Base-by-base conservation (phyloP, 2,888 invertebrate species). In the Drosophila mettleri region DNA sequence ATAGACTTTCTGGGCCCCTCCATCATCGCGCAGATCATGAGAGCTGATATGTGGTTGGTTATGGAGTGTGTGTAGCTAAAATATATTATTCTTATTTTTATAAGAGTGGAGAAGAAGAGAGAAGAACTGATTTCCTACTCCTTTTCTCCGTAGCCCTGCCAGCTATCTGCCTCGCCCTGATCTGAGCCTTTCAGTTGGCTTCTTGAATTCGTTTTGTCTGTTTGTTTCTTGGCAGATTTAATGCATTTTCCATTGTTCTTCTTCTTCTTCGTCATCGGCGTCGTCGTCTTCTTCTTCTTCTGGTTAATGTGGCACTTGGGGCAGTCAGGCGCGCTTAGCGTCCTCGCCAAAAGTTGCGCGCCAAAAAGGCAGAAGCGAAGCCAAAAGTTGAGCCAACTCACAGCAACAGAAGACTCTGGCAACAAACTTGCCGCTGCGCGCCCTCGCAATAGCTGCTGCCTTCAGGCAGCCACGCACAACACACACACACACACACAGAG, bases 241-340 rank as follows among this genome's bases (percentile, higher is more conserved):
- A 48, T 48, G 46, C 14, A 20, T 31, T 48, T 31, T 5, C 4
- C 31, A 31, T 31, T 45, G 45, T 45, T 45, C 16, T 58, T 61
- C 46, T 31, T 46, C 18, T 45, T 27, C 27, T 6, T 16, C 10
- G 1, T 2, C 24, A 2, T 22, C 31, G 14, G n/a, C 14, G 10
- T 14, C n/a, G 3, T 14, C 31, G 14, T 33, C 31, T 33, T 14
- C 14, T 48, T 31, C 31, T 14, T 33, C 31, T 46, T 18, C 5
- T 34, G 0, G n/a, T 78, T 78, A 72, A 69, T 82, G 78, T 75
- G 75, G 64, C 72, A 82, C 85, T 85, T 68, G 82, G 69, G 85
- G 86, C 82, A 66, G 85, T 81, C 86, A 81, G 79, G 72, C 70
- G 67, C 75, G 60, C 61, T 46, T 29, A 20, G 54, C 61, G 41